Conservation (phyloP, 2,113 vertebrate species). For the Corythoichthys haematopterus region DNA sequence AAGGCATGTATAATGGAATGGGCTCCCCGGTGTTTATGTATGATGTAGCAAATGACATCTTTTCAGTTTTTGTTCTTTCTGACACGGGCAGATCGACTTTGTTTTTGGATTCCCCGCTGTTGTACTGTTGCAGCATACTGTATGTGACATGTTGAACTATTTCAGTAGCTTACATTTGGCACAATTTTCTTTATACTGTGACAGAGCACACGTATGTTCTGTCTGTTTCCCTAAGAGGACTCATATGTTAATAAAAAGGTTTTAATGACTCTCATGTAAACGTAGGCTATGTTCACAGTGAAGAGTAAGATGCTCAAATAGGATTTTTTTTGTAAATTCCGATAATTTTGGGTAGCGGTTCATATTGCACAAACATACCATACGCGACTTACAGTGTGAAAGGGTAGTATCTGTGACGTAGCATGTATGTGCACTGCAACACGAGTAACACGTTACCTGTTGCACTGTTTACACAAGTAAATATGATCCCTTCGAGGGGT, state of each 20-base stretch:
- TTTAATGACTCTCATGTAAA: background rate
- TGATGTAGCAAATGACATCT: background rate
- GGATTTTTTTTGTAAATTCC: too few species aligned
- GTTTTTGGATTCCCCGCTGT: background rate
- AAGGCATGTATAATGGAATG: background rate
- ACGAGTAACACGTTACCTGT: too few species aligned
- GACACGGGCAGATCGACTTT: background rate
- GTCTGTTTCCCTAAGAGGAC: background rate
- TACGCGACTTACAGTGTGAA: too few species aligned
- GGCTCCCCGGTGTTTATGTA: background rate
- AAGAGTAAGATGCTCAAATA: too few species aligned
- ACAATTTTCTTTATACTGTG: background rate
- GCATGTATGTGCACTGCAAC: too few species aligned
- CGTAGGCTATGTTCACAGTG: too few species aligned
- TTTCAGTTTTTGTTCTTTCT: background rate
- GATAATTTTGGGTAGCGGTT: too few species aligned
- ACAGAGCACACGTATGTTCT: background rate
- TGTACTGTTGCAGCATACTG: too few species aligned
- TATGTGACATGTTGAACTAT: background rate
- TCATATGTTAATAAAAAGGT: background rate
- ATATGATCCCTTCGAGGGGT: too few species aligned
- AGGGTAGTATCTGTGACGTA: too few species aligned
- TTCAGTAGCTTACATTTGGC: background rate
- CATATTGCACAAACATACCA: too few species aligned
- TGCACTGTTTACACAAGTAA: too few species aligned